Evolutionary conservation across 2,888 invertebrate genomes (phyloP).

Genomic region (Papilio elwesi): DNA sequence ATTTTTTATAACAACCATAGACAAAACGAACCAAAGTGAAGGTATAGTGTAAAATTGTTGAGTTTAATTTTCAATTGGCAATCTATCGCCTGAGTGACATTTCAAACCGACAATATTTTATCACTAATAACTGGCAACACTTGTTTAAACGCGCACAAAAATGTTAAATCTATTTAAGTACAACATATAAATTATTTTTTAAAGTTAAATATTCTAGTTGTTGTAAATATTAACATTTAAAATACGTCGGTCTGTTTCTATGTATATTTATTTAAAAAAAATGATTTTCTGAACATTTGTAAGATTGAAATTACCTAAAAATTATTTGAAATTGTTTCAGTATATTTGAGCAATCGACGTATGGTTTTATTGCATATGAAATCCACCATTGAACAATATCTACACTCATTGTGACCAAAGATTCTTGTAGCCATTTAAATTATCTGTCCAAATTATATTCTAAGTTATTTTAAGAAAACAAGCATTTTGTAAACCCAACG

Average conservation of each 20-base stretch:
- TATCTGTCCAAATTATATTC: slow-evolving; percentile 41
- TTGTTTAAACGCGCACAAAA: slow-evolving; percentile 46
- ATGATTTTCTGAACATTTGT: not conserved
- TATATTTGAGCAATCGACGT: no score
- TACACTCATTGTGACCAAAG: slow-evolving; percentile 80
- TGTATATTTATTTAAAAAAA: not conserved
- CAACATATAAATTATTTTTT: not conserved
- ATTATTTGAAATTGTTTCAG: no score
- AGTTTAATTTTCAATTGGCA: slow-evolving; percentile 64
- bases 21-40: slow-evolving; percentile 73
- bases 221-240: not conserved
- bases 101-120: not conserved
- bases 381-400: slow-evolving; percentile 53
- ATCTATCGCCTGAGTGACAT: slow-evolving; percentile 47
- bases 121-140: slow-evolving; percentile 24
- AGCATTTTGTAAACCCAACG: slow-evolving; percentile 43
- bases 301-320: no score
- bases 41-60: slow-evolving; percentile 44
- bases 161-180: not conserved
- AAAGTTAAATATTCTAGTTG: not conserved
- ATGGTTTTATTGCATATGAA: not conserved
- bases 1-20: slow-evolving; percentile 50
- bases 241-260: not conserved
- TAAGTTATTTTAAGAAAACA: slow-evolving; percentile 44
- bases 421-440: slow-evolving; percentile 63